Base-by-base conservation (phyloP, 2,113 vertebrate genomes). In the Psilopogon haemacephalus region DNA sequence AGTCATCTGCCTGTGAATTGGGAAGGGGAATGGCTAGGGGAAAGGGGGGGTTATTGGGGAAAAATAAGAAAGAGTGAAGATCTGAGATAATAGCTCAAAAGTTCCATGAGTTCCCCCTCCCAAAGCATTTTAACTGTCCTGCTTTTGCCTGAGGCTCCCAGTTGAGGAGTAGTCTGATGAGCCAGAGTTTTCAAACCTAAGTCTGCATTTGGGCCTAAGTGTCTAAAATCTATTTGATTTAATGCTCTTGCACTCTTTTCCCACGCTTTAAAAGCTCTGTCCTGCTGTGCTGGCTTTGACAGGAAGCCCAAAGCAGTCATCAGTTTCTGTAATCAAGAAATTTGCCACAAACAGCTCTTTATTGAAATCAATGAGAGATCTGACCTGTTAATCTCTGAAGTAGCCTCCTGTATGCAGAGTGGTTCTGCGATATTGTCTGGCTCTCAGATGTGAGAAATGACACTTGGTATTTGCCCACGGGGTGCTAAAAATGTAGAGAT, bases 401-500 rank as follows among this genome's bases (percentile, higher is more conserved):
- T 55, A 86, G 75, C 76, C 69, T 84, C 75, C 92, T 73, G 44
- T 81, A 91, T 55, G 91, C 91, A 86, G 73, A 94, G 83, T 71
- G 73, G 56, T 38, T 91, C 83, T 83, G 62, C 76, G 40, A 54
- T 60, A 56, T 33, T 48, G 58, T 42, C 79, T 89, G 68, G 64
- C 80, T 81, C 86, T 93, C 37, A 11, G 35, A 90, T 70, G 84
- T 89, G 91, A 95, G 95, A 96, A 97, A 84, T 63, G 78, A 88
- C 90, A 86, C 73, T 94, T 88, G 16, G 76, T 74, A 46, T 95
- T 95, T 93, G 84, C 91, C 86, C 27, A 32, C 2, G 19, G 95
- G 73, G 85, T 94, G 92, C 88, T 90, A 89, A 87, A 70, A 94
- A 84, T 27, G 23, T 92, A 68, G 83, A 94, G 95, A 97, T 94